These are phyloP conservation scores for Orchesellides sinensis DNA, from an alignment of 2,888 invertebrate genomes.

Conservation along the genomic window DNA sequence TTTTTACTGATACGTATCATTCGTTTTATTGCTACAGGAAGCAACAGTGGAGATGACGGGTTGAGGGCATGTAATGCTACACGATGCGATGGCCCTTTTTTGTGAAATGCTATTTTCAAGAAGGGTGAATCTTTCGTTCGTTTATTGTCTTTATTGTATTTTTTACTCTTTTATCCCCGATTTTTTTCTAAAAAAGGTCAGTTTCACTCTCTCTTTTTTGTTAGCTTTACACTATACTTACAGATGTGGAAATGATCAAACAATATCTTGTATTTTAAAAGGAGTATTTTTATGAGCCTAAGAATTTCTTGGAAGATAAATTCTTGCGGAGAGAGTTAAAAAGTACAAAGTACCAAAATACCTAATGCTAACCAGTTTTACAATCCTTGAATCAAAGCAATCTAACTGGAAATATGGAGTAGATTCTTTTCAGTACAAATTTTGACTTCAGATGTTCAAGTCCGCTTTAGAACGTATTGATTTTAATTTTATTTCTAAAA, in stretches of 20 bases:
- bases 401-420: constrained; percentile 43
- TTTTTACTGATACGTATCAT: constrained; percentile 16
- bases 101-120: constrained; percentile 20
- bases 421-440: too few species aligned
- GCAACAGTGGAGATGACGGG: constrained; percentile 43
- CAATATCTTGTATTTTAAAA: not conserved
- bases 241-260: constrained; percentile 20
- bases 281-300: constrained; percentile 20
- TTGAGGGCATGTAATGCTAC: constrained; percentile 22
- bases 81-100: constrained; percentile 12
- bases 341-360: not conserved
- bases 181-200: constrained; percentile 57
- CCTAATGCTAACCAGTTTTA: not conserved
- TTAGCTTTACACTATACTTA: constrained; percentile 13
- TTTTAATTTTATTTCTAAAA: too few species aligned
- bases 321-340: constrained; percentile 9
- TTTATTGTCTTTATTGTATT: constrained; percentile 43
- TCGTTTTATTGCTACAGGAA: constrained; percentile 58
- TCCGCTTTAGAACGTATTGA: too few species aligned
- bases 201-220: constrained; percentile 61
- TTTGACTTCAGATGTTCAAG: too few species aligned
- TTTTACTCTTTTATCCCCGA: constrained; percentile 35
- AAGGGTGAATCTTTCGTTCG: constrained; percentile 50
- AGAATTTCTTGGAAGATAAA: constrained; percentile 40
- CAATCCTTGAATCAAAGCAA: not conserved